phyloP scores from a whole-genome alignment of 2,888 invertebrate species.

The Entomobrya proxima region DNA sequence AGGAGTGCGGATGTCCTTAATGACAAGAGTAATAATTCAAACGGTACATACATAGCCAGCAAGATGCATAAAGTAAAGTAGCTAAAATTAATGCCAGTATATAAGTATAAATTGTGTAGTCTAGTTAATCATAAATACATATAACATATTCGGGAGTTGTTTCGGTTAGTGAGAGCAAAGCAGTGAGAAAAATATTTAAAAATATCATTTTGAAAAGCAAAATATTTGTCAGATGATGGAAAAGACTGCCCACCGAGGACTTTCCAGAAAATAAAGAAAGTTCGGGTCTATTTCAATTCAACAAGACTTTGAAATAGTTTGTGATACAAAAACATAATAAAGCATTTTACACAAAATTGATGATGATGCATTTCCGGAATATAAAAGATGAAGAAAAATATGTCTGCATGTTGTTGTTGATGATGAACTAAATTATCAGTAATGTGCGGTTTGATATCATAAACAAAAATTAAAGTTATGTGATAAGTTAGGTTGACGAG shows the following conservation, averaged over 20 bases:
- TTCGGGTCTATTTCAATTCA: constrained; percentile 70
- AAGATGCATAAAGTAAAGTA: constrained; percentile 33
- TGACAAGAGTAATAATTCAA: neutral
- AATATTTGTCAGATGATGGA: too few species aligned
- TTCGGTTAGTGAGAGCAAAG: neutral
- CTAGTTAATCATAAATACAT: neutral
- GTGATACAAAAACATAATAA: constrained; percentile 56
- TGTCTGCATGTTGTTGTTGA: neutral
- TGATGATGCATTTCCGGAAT: neutral
- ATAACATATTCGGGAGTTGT: neutral
- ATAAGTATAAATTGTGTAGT: constrained; percentile 21
- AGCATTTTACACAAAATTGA: constrained; percentile 3
- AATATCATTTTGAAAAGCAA: constrained; percentile 43
- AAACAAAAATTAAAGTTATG: too few species aligned
- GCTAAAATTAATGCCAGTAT: constrained; percentile 48
- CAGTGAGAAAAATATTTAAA: constrained; percentile 8
- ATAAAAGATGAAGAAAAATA: neutral
- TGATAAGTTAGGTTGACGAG: too few species aligned
- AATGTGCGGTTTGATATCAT: neutral
- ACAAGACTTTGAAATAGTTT: constrained; percentile 69
- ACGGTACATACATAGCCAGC: neutral
- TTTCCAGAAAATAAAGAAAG: constrained; percentile 13
- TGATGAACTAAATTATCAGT: neutral
- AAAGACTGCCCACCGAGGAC: constrained; percentile 75
- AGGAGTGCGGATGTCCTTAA: constrained; percentile 96